Evolutionary conservation across 1,140 invertebrate genomes (phyloP).

Genomic region (Melanaphis sacchari): DNA sequence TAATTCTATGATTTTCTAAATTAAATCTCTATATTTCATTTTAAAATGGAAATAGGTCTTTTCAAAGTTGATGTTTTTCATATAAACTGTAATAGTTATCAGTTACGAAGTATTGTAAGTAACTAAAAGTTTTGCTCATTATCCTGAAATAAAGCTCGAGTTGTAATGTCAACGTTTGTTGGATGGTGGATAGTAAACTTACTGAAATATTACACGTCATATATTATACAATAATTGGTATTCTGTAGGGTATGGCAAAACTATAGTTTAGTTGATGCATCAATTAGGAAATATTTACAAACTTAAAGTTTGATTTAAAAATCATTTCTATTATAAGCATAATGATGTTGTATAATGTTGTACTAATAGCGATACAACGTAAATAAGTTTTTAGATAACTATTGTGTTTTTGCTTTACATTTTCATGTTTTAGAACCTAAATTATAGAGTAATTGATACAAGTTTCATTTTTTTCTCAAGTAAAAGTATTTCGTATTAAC

Average conservation of each 20-base stretch:
- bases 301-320: not conserved
- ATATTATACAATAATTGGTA: not conserved
- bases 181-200: not conserved
- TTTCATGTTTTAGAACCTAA: not conserved
- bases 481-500: too few species aligned
- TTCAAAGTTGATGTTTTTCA: not conserved
- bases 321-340: too few species aligned
- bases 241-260: not conserved
- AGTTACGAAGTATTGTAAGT: too few species aligned
- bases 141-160: not conserved
- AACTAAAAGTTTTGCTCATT: slow-evolving; percentile 24
- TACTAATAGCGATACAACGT: too few species aligned
- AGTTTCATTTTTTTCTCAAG: not conserved
- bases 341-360: too few species aligned
- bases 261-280: not conserved
- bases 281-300: not conserved
- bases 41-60: not conserved
- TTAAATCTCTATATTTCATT: not conserved
- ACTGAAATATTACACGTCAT: not conserved
- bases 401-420: not conserved
- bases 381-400: too few species aligned
- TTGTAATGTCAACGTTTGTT: not conserved
- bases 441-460: not conserved
- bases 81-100: not conserved
- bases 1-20: not conserved